Evolutionary conservation across 1,140 invertebrate genomes (phyloP).

Genomic region (Nautilus pompilius): DNA sequence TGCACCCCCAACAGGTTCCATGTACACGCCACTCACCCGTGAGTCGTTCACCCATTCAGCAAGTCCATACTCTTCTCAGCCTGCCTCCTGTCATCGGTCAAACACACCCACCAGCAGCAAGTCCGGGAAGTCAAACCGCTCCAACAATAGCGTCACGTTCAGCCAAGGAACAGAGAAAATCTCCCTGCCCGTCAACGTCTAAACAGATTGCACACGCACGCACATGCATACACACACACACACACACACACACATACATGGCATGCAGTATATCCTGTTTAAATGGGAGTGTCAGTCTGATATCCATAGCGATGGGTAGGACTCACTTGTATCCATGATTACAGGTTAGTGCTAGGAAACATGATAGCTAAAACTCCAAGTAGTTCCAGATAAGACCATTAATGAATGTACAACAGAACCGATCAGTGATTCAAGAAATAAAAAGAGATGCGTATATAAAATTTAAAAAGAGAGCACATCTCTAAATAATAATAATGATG

Average conservation of each 20-base stretch:
- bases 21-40: constrained; percentile 7
- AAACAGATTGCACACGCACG: neutral
- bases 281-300: no score
- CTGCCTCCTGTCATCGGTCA: constrained; percentile 34
- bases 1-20: constrained; percentile 12
- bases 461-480: no score
- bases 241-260: neutral
- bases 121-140: constrained; percentile 41
- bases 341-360: no score
- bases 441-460: no score
- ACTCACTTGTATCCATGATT: no score
- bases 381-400: no score
- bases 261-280: no score
- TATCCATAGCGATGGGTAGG: no score
- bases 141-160: constrained; percentile 44
- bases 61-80: constrained; percentile 26
- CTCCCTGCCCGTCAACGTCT: constrained; percentile 36
- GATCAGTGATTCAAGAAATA: no score
- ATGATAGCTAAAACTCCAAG: no score
- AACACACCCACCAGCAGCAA: constrained; percentile 45
- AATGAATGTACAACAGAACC: no score
- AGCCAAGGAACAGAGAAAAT: constrained; percentile 43
- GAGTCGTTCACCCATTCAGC: constrained; percentile 17
- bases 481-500: no score
- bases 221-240: neutral